Percentiles rank a stretch among this genome's conserved stretches.
These are phyloP conservation scores for Archivesica marissinica DNA, from an alignment of 1,140 invertebrate genomes.

Conservation along the genomic window DNA sequence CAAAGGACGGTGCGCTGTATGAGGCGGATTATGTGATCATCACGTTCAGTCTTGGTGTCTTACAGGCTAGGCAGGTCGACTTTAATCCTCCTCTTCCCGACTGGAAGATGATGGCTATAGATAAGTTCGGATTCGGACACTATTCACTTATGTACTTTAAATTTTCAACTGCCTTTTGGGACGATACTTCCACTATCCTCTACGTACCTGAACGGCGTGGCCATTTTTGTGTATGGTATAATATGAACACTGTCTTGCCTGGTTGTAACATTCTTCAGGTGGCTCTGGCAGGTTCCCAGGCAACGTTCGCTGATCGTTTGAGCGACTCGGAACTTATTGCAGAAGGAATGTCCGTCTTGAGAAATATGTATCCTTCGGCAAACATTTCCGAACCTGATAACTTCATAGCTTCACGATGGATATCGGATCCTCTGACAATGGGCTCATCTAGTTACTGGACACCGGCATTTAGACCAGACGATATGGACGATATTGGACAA, in stretches of 20 bases:
- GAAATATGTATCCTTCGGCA: conserved; percentile 16
- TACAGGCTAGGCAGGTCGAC: conserved; percentile 31
- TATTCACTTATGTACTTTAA: conserved; percentile 49
- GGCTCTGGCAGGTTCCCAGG: conserved; percentile 28
- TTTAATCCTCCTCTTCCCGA: conserved; percentile 27
- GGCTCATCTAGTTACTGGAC: conserved; percentile 59
- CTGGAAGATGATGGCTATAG: conserved; percentile 33
- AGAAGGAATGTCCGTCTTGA: conserved; percentile 9
- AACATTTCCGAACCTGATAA: background rate
- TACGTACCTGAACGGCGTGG: conserved; percentile 30
- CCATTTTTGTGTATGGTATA: conserved; percentile 40
- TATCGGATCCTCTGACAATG: conserved; percentile 33
- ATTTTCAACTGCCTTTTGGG: conserved; percentile 50
- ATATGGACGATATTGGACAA: conserved; percentile 18
- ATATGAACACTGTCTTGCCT: conserved; percentile 41
- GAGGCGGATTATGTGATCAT: conserved; percentile 35
- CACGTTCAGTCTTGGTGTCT: conserved; percentile 57
- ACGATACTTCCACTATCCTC: conserved; percentile 35
- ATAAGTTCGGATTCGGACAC: conserved; percentile 25
- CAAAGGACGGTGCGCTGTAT: conserved; percentile 8
- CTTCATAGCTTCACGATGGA: conserved; percentile 35
- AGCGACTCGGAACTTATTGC: background rate
- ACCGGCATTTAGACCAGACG: conserved; percentile 1
- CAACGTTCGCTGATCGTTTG: conserved; percentile 4
- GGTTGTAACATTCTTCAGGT: conserved; percentile 56